These are phyloP conservation scores for Bombylius discolor DNA, from an alignment of 2,888 invertebrate species.

Conservation along the genomic window DNA sequence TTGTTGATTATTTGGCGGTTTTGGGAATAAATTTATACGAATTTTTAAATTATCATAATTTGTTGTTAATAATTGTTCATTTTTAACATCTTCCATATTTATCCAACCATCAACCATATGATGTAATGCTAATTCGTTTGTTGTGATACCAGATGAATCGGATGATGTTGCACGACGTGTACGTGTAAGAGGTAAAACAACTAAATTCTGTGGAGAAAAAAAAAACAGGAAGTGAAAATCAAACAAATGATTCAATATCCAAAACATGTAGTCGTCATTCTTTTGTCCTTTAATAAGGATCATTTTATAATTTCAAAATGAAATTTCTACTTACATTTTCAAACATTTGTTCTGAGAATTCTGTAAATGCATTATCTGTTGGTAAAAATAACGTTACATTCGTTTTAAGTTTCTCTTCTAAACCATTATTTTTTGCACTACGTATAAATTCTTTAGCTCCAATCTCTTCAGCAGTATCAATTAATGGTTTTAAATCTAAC, in stretches of 20 bases:
- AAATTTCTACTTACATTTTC: conserved; percentile 37
- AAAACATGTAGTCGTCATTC: not conserved
- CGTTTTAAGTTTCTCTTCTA: conserved; percentile 38
- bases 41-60: conserved; percentile 29
- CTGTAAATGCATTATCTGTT: conserved; percentile 46
- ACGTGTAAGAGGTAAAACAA: conserved; percentile 23
- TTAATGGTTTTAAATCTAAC: conserved; percentile 44
- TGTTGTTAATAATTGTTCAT: conserved; percentile 40
- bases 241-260: not conserved
- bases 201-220: conserved; percentile 37
- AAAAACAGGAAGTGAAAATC: not conserved
- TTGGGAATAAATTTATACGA: conserved; percentile 28
- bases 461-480: conserved; percentile 43
- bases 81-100: conserved; percentile 43
- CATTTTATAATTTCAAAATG: not conserved
- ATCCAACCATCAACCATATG: conserved; percentile 46
- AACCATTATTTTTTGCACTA: conserved; percentile 39
- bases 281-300: not conserved
- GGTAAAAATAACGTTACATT: conserved; percentile 52
- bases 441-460: conserved; percentile 46
- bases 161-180: conserved; percentile 15
- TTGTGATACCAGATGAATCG: conserved; percentile 27
- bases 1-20: conserved; percentile 23
- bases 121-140: conserved; percentile 41
- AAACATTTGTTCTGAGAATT: conserved; percentile 40